Base-by-base conservation (phyloP, 2,797 vertebrate genomes). In the Amphiprion clarkii region DNA sequence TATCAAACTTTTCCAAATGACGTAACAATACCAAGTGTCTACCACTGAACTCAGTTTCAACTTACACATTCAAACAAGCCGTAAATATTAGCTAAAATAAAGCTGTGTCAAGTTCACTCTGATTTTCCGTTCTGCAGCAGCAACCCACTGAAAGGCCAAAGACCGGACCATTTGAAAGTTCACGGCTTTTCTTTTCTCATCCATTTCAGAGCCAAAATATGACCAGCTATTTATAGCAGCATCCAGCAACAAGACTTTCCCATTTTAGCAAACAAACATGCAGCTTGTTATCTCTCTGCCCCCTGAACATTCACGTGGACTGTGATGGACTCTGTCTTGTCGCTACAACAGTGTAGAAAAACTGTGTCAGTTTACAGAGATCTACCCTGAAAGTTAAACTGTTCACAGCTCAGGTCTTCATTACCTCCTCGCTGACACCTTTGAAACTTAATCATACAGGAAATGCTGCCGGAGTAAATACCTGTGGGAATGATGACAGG, bases 211-310 rank as follows among this genome's bases (percentile, higher is more conserved):
- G 72, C 59, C 77, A 79, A 87, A 86, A 66, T 44, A 71, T 27
- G 6, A 31, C 2, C 0, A 3, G 23, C 59, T 89, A 89, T 89
- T 87, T 82, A 87, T 80, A 85, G 79, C 71, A 25, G 31, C 11
- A 55, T 53, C 39, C 68, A 83, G 75, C n/a, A 55, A 81, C 68
- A 83, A 62, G 75, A 46, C 70, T 86, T 91, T 92, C 87, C 82
- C 61, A 82, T 85, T 89, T 68, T 60, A 78, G 76, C 57, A 81
- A 78, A 78, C 60, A 78, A 79, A 78, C 74, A 67, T 36, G 31
- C 0, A 36, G n/a, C 46, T 54, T 74, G 76, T 91, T 89, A 92
- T 93, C 89, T 88, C 54, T 31, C 25, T 42, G 72, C 64, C 17
- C 46, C 19, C 46, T 14, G 2, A 9, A 44, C 14, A 10, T 6